phyloP scores from a whole-genome alignment of 1,140 invertebrate species.

The Teleogryllus occipitalis region DNA sequence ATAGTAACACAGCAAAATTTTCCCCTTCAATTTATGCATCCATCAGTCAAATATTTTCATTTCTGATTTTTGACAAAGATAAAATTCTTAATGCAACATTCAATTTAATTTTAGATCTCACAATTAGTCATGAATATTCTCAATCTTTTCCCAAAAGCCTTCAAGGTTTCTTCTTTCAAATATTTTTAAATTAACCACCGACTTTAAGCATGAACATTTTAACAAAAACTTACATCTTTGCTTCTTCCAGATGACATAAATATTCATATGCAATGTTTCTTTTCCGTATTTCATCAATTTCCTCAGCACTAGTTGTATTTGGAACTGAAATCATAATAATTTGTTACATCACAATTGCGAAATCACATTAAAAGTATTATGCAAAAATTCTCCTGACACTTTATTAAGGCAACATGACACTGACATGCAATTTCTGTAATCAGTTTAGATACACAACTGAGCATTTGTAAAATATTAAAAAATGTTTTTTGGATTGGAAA shows the following conservation, averaged over 20 bases:
- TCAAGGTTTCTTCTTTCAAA: background rate
- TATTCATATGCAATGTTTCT: conserved; percentile 74
- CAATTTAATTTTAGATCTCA: background rate
- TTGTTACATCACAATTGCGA: background rate
- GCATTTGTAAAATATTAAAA: background rate
- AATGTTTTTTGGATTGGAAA: background rate
- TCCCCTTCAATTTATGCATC: too few species aligned
- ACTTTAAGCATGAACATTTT: too few species aligned
- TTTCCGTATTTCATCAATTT: conserved; percentile 63
- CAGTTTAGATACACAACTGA: background rate
- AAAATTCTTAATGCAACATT: background rate
- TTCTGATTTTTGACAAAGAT: background rate
- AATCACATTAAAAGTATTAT: background rate
- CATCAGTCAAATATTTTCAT: background rate
- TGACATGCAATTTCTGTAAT: too few species aligned
- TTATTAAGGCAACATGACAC: too few species aligned
- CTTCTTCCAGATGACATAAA: conserved; percentile 73
- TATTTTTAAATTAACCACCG: background rate
- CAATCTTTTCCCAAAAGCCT: background rate
- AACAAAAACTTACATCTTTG: conserved; percentile 49
- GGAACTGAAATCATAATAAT: background rate
- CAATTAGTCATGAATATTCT: background rate
- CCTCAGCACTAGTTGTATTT: background rate
- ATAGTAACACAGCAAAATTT: too few species aligned
- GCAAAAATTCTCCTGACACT: too few species aligned